Evolutionary conservation across 2,888 invertebrate genomes (phyloP), one percentile per base, ranked within the genome.

Genomic region (Oegoconia quadripuncta): DNA sequence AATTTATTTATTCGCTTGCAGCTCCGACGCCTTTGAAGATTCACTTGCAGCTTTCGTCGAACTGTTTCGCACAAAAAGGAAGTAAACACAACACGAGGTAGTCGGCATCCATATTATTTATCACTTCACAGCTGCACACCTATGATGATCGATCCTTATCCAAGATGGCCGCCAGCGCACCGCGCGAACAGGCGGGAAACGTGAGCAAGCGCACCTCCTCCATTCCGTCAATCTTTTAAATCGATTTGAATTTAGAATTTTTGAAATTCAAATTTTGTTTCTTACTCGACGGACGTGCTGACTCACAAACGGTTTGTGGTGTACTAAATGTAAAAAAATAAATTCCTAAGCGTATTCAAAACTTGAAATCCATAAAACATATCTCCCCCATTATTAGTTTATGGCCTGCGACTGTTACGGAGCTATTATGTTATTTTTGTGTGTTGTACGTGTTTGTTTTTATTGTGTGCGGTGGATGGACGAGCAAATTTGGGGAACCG

Each of bases 361-460:
- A 80, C 77, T 78, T 66, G 76, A 74, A 76, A 72, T 64, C 72
- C 83, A 86, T 86, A 86, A 88, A 87, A 81, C 80, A 86, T 82
- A 77, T 71, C 82, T 87, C 86, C 86, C 87, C 86, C 80, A 84
- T 86, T 87, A 88, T 88, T 87, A 84, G 84, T 86, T 83, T 84
- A 84, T 82, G 75, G 76, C 59, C 71, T 74, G 78, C 74, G 79
- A 81, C 80, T 82, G 79, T 82, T 79, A 69, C 69, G 59, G 68
- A 66, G 73, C 83, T 77, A 83, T 87, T 86, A 84, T 86, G 73
- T 70, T 75, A 74, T 76, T 79, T 77, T 78, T 81, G 74, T 78
- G 70, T 82, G 80, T 74, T n/a, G 72, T 73, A 66, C 54, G 68
- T 74, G 72, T 80, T 83, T 86, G 79, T 84, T 83, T 80, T 75